These are phyloP conservation scores for Forbesichthys agassizii DNA, from an alignment of 2,113 vertebrate genomes.

Conservation along the genomic window DNA sequence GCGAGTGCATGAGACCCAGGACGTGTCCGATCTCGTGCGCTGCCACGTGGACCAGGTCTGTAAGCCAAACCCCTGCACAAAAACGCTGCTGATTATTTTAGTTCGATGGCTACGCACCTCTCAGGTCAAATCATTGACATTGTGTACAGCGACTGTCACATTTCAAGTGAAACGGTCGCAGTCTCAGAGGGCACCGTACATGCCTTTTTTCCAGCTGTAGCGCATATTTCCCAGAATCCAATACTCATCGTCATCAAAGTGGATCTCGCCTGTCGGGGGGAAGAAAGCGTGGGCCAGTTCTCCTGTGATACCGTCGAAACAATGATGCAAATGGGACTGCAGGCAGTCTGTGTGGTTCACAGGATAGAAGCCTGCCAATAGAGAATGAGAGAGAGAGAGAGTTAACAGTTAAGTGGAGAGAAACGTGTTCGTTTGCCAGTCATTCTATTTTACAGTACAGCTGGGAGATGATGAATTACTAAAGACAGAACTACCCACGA, in stretches of 20 bases:
- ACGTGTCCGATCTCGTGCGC: conserved; percentile 95
- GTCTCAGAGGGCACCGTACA: conserved; percentile 18
- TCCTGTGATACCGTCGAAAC: conserved; percentile 94
- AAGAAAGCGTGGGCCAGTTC: conserved; percentile 97
- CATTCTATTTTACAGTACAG: conserved; percentile 38
- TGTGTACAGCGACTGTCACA: conserved; percentile 3
- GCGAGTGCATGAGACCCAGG: conserved; percentile 95
- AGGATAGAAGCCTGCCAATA: conserved; percentile 89
- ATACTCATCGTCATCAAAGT: conserved; percentile 94
- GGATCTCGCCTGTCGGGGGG: conserved; percentile 91
- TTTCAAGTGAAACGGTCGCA: conserved; percentile 2
- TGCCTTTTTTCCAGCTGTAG: conserved; percentile 97
- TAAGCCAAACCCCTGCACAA: conserved; percentile 91
- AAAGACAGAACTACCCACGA: conserved; percentile 28
- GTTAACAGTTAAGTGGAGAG: conserved; percentile 44
- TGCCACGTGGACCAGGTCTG: conserved; percentile 92
- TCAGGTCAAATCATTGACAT: not conserved
- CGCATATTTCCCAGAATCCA: conserved; percentile 95
- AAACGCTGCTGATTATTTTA: conserved; percentile 27
- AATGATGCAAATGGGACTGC: conserved; percentile 89
- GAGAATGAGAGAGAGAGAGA: conserved; percentile 9
- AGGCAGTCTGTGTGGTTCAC: conserved; percentile 94
- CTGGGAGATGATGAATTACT: conserved; percentile 37
- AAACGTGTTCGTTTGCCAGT: conserved; percentile 28
- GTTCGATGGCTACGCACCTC: not conserved